Evolutionary conservation across 2,888 invertebrate genomes (phyloP).

Genomic region (Luperina nickerlii): DNA sequence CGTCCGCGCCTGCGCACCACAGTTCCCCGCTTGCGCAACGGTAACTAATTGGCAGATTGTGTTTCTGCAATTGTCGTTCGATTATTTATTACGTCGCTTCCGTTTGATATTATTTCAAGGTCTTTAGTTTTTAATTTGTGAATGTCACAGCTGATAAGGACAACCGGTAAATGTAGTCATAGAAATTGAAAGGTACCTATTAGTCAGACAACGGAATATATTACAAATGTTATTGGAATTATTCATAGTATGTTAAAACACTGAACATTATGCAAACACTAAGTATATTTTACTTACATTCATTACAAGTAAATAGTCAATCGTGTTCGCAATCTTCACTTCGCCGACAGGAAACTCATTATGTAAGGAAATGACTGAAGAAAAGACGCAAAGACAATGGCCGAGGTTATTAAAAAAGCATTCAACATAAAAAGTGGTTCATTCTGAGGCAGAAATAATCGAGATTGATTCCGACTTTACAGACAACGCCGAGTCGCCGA

Average conservation of each 20-base stretch:
- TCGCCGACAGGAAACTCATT: conserved; percentile 26
- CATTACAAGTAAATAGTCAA: conserved; percentile 3
- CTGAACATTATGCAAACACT: conserved; percentile 13
- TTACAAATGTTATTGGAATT: conserved; percentile 37
- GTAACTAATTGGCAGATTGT: conserved; percentile 64
- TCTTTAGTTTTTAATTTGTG: conserved; percentile 35
- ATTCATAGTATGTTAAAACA: conserved; percentile 32
- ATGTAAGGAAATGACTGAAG: conserved; percentile 13
- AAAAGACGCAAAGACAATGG: conserved; percentile 13
- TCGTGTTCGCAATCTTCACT: conserved; percentile 1
- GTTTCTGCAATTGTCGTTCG: conserved; percentile 60
- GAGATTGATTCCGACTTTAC: conserved; percentile 4
- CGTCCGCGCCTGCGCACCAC: conserved; percentile 43
- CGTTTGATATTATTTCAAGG: conserved; percentile 59
- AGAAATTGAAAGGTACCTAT: conserved; percentile 32
- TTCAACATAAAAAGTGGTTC: conserved; percentile 37
- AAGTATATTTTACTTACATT: conserved; percentile 5
- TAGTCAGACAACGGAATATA: conserved; percentile 12
- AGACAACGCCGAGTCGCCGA: not conserved
- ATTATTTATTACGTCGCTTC: conserved; percentile 54
- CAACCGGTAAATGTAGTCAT: conserved; percentile 20
- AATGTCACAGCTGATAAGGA: conserved; percentile 51
- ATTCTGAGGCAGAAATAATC: conserved; percentile 3
- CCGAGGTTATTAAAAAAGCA: conserved; percentile 37
- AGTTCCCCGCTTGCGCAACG: conserved; percentile 57